A percentile compares a stretch with the other conserved stretches of the same genome.
phyloP scores from a whole-genome alignment of 2,888 invertebrate genomes.

The Oxyteleia sp. region DNA sequence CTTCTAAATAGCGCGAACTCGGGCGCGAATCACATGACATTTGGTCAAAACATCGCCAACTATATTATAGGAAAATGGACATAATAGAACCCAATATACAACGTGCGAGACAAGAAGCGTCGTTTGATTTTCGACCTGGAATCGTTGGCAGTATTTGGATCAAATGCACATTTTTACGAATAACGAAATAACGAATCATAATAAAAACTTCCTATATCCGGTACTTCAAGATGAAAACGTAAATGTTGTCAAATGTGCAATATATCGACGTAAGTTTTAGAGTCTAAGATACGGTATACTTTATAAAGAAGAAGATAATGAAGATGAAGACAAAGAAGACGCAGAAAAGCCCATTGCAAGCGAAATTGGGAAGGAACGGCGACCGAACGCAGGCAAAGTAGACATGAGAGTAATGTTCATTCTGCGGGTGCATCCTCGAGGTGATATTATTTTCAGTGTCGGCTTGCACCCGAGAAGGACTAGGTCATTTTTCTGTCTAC shows the following conservation, averaged over 20 bases:
- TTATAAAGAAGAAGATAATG: no score
- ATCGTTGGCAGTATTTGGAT: conserved; percentile 55
- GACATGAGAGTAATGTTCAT: conserved; percentile 62
- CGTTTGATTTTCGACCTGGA: not conserved
- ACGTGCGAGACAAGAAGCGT: no score
- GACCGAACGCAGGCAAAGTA: conserved; percentile 40
- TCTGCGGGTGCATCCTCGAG: conserved; percentile 61
- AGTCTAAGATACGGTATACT: conserved; percentile 82
- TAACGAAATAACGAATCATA: conserved; percentile 64
- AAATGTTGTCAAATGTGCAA: conserved; percentile 88
- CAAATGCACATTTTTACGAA: conserved; percentile 57
- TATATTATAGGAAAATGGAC: no score
- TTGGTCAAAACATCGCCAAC: no score
- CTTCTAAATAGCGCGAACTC: no score
- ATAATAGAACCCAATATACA: no score
- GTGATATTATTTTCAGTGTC: conserved; percentile 66
- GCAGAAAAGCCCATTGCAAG: no score
- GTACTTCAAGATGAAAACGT: conserved; percentile 84
- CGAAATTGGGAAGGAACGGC: conserved; percentile 11
- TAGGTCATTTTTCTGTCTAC: conserved; percentile 78
- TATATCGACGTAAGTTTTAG: conserved; percentile 86
- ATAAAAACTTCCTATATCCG: conserved; percentile 84
- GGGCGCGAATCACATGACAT: no score
- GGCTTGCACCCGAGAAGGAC: conserved; percentile 68
- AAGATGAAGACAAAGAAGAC: no score